These are phyloP conservation scores for Ginglymostoma cirratum DNA, from an alignment of 2,113 vertebrate genomes.

Conservation along the genomic window DNA sequence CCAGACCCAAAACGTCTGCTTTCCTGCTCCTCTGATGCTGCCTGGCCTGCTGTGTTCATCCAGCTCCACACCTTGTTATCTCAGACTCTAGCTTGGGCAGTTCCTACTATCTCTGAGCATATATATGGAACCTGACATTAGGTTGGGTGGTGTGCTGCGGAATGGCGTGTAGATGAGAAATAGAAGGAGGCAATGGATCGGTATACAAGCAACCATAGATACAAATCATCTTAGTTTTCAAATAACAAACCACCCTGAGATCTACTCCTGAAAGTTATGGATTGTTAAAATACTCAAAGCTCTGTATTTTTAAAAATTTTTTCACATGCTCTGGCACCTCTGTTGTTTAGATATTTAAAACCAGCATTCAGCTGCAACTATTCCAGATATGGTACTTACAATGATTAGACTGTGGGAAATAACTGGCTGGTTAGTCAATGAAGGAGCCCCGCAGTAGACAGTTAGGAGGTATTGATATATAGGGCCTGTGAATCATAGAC, in stretches of 20 bases:
- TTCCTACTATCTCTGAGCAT: not conserved
- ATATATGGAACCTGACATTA: not conserved
- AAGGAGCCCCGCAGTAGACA: not conserved
- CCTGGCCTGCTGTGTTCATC: no score
- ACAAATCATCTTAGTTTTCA: not conserved
- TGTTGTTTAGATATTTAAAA: not conserved
- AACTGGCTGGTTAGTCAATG: not conserved
- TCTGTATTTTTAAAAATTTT: not conserved
- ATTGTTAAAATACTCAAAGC: not conserved
- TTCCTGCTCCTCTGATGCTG: no score
- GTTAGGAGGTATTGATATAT: not conserved
- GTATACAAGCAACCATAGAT: not conserved
- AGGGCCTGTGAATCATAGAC: not conserved
- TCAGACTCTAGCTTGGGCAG: no score
- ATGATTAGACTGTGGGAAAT: not conserved
- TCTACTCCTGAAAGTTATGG: not conserved
- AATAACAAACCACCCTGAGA: not conserved
- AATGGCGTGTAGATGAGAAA: not conserved
- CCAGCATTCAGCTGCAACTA: not conserved
- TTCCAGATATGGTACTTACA: not conserved
- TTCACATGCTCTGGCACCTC: not conserved
- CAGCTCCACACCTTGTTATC: no score
- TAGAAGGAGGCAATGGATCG: not conserved
- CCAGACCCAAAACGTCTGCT: no score
- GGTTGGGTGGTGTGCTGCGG: not conserved